Percentiles rank a stretch among this genome's conserved stretches.
Evolutionary conservation across 2,797 vertebrate species (phyloP).

Genomic region (Rhadinocentrus ornatus): DNA sequence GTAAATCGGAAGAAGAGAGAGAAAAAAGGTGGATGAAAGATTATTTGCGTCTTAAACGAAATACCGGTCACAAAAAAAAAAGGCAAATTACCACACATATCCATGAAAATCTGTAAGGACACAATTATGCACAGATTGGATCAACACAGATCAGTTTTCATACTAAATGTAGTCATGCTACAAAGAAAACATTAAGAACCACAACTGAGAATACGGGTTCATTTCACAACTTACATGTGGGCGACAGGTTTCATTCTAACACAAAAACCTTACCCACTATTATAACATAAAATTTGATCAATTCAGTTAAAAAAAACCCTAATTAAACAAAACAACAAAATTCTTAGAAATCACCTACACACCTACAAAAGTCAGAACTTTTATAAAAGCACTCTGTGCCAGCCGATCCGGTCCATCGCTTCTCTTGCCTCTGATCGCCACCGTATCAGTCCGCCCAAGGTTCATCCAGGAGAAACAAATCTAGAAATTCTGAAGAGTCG

Average conservation of each 20-base stretch:
- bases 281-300: slow-evolving; percentile 5
- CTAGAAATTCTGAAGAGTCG: slow-evolving; percentile 49
- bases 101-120: slow-evolving; percentile 3
- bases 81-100: neutral
- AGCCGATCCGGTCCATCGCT: slow-evolving; percentile 48
- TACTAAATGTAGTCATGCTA: slow-evolving; percentile 22
- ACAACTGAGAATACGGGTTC: slow-evolving; percentile 59
- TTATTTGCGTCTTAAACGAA: slow-evolving; percentile 11
- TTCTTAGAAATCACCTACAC: slow-evolving; percentile 57
- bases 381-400: slow-evolving; percentile 52
- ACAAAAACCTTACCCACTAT: slow-evolving; percentile 20
- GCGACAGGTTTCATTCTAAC: slow-evolving; percentile 68
- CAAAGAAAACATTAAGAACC: slow-evolving; percentile 57
- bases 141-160: slow-evolving; percentile 4
- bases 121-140: slow-evolving; percentile 2
- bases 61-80: neutral
- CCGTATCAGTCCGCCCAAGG: slow-evolving; percentile 52
- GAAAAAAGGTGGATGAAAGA: slow-evolving; percentile 7
- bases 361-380: slow-evolving; percentile 67
- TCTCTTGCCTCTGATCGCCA: slow-evolving; percentile 57
- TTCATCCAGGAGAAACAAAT: slow-evolving; percentile 65
- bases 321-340: neutral
- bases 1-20: slow-evolving; percentile 8
- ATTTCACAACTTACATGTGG: slow-evolving; percentile 67
- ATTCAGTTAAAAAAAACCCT: slow-evolving; percentile 1